Conservation (phyloP, 1,140 invertebrate species). For the Neodiprion lecontei region DNA sequence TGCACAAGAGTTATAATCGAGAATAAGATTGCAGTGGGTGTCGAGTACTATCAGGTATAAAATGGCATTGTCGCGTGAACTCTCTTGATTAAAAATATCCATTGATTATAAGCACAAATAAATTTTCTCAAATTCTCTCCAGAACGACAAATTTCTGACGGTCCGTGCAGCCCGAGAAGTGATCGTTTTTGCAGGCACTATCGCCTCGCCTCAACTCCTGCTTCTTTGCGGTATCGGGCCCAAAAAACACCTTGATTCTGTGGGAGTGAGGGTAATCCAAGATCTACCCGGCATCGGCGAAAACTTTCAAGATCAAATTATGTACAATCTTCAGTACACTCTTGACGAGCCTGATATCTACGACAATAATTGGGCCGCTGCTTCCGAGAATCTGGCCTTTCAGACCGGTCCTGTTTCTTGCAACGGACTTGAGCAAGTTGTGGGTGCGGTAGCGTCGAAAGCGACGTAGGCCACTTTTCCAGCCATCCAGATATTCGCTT, state of each 20-base stretch:
- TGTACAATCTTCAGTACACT: conserved; percentile 61
- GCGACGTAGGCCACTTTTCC: conserved; percentile 65
- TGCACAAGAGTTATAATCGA: conserved; percentile 71
- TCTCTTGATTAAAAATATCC: not conserved
- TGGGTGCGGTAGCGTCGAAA: conserved; percentile 67
- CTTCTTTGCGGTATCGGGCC: conserved; percentile 76
- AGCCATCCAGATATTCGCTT: conserved; percentile 74
- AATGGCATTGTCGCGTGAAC: not conserved
- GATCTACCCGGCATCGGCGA: conserved; percentile 79
- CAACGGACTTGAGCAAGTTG: conserved; percentile 69
- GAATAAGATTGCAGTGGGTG: conserved; percentile 63
- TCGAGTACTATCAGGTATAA: conserved; percentile 62
- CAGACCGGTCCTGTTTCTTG: conserved; percentile 68
- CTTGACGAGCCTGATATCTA: conserved; percentile 64
- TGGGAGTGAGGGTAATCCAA: conserved; percentile 60
- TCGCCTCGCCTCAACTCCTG: conserved; percentile 73
- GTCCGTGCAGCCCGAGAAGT: conserved; percentile 57
- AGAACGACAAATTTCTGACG: conserved; percentile 34
- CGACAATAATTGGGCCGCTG: conserved; percentile 53
- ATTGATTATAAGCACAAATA: not conserved
- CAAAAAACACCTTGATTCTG: conserved; percentile 61
- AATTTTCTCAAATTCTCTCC: conserved; percentile 9
- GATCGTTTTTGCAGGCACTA: conserved; percentile 65
- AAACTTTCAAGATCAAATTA: conserved; percentile 78
- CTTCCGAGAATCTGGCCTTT: conserved; percentile 65